phyloP scores from a whole-genome alignment of 2,797 vertebrate species.

The Gallinago solitaria region DNA sequence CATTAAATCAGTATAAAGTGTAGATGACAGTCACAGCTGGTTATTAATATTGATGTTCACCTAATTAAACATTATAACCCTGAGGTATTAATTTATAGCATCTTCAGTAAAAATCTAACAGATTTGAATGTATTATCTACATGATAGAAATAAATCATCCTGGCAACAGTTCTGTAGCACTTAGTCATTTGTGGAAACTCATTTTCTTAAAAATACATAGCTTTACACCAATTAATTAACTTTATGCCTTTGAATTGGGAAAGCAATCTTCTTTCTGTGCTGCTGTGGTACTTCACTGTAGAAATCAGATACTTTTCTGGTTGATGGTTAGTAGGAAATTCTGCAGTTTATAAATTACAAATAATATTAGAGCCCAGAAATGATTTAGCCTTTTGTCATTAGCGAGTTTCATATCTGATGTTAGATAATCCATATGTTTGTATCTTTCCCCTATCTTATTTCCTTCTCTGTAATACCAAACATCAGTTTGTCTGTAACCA shows the following conservation, averaged over 20 bases:
- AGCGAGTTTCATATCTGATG: background rate
- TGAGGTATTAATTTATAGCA: background rate
- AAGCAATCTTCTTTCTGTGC: background rate
- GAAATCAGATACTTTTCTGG: background rate
- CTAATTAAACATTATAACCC: constrained; percentile 47
- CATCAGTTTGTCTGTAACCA: background rate
- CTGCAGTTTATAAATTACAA: background rate
- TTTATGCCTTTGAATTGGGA: background rate
- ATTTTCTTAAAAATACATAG: background rate
- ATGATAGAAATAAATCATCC: constrained; percentile 28
- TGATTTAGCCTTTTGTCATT: background rate
- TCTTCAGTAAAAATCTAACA: constrained; percentile 3
- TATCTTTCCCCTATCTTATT: background rate
- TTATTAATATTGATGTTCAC: constrained; percentile 56
- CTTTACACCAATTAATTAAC: background rate
- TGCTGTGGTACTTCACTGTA: background rate
- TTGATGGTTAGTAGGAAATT: background rate
- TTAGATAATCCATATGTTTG: background rate
- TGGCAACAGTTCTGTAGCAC: background rate
- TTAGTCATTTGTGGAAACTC: background rate
- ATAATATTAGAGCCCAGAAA: constrained; percentile 1
- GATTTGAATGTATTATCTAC: background rate
- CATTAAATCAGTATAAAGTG: constrained; percentile 14
- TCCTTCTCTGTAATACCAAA: constrained; percentile 6
- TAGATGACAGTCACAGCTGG: constrained; percentile 13